phyloP scores from a whole-genome alignment of 92 coral and sea anemone species.

The Desmophyllum pertusum region DNA sequence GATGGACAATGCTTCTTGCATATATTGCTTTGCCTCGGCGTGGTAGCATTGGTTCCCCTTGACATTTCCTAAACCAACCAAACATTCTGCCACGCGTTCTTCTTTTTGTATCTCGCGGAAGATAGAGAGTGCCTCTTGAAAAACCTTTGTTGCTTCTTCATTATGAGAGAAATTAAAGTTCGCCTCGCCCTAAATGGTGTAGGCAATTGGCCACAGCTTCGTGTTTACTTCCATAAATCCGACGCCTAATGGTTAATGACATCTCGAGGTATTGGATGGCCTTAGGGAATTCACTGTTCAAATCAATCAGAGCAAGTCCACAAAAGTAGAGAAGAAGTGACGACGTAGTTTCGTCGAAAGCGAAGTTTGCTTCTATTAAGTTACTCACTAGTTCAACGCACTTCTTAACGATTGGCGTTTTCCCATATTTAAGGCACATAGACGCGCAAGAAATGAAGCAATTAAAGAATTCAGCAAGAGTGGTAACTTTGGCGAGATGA shows the following conservation, averaged over 20 bases:
- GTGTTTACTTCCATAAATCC: neutral
- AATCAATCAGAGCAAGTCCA: conserved; percentile 8
- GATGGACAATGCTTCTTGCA: conserved; percentile 30
- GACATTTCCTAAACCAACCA: conserved; percentile 34
- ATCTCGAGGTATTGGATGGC: neutral
- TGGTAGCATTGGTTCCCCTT: neutral
- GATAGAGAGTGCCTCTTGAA: conserved; percentile 7
- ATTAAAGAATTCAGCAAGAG: neutral
- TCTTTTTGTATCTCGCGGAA: conserved; percentile 16
- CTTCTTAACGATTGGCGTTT: neutral
- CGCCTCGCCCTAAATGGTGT: conserved; percentile 3
- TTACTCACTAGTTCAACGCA: neutral
- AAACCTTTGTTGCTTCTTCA: conserved; percentile 2
- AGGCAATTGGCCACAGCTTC: conserved; percentile 25
- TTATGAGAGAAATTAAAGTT: neutral
- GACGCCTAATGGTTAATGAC: conserved; percentile 5
- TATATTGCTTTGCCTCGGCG: neutral
- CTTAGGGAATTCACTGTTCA: neutral
- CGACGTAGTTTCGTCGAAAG: neutral
- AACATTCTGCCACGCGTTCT: conserved; percentile 45
- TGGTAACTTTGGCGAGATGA: neutral
- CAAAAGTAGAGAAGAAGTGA: conserved; percentile 11
- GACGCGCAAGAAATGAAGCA: conserved; percentile 1
- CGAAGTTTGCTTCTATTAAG: neutral
- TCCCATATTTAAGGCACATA: conserved; percentile 5